Conservation (phyloP, 2,888 invertebrate species). For the Pollenia amentaria region DNA sequence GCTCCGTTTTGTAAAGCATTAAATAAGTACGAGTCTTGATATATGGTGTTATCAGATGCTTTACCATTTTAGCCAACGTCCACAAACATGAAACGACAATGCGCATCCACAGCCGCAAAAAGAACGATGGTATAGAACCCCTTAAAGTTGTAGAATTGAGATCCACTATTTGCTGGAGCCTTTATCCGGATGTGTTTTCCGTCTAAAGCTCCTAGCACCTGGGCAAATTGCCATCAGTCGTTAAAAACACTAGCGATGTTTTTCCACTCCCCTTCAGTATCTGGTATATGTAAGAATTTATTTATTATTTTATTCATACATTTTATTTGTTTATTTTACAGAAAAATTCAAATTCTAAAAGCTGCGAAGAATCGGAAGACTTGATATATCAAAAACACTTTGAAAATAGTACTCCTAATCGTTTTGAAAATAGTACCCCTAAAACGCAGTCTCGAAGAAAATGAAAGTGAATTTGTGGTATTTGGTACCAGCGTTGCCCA, state of each 20-base stretch:
- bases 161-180: slow-evolving; percentile 13
- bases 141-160: slow-evolving; percentile 11
- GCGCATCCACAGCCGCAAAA: too few species aligned
- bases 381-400: neutral
- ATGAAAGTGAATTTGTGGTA: slow-evolving; percentile 22
- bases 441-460: too few species aligned
- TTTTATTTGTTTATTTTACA: neutral
- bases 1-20: slow-evolving; percentile 13
- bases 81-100: too few species aligned
- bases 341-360: neutral
- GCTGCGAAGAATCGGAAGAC: too few species aligned
- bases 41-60: slow-evolving; percentile 25
- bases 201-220: too few species aligned
- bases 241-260: slow-evolving; percentile 16
- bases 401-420: too few species aligned
- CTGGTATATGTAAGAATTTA: neutral
- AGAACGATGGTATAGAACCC: neutral
- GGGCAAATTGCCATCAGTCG: slow-evolving; percentile 28
- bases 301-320: too few species aligned
- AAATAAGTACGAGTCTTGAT: slow-evolving; percentile 24
- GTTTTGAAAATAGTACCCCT: neutral
- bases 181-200: slow-evolving; percentile 10
- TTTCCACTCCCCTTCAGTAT: slow-evolving; percentile 1
- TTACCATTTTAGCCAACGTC: slow-evolving; percentile 22
- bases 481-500: slow-evolving; percentile 37